Base-by-base conservation (phyloP, 2,113 vertebrate genomes). In the Laticauda laticaudata region DNA sequence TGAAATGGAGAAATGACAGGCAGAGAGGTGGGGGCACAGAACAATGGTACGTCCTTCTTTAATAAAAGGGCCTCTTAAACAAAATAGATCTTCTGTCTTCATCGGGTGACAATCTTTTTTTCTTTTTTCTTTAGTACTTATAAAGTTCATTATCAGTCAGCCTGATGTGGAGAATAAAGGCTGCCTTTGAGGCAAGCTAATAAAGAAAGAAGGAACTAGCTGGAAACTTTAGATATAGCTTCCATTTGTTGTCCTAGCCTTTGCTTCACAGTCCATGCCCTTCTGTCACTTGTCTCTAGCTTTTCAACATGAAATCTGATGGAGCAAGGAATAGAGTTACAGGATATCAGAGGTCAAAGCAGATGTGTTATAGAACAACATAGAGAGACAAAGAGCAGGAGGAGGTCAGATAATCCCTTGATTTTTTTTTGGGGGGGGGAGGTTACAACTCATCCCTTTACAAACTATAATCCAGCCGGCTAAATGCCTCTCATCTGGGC, bases 201-300 rank as follows among this genome's bases (percentile, higher is more conserved):
- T 93, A 92, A 97, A 92, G 94, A 91, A 96, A 93, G 92, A 92
- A 88, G 69, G 92, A 95, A 91, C 90, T 96, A 20, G 59, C 93
- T 96, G 93, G 93, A 96, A 97, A 96, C 95, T 98, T 97, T 95
- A 94, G 93, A 93, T 95, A 95, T 96, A 97, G 94, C 94, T 98
- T 94, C 81, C 96, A 97, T 96, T 95, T 96, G 97, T 89, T 94
- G 95, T 94, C 51, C 94, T 97, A 85, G 57, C 94, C 64, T 93
- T 96, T 97, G 92, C 93, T 93, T 94, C 92, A 92, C 61, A 96
- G 92, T 92, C 89, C 56, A 94, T 97, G 94, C 96, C 94, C 95
- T 93, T 95, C 94, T 96, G 96, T 97, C 96, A 96, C 94, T 97
- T 96, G 94, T 94, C 96, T 96, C 91, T 93, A 92, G 86, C 90